Evolutionary conservation across 2,797 vertebrate genomes (phyloP).

Genomic region (Enteromius fasciolatus): DNA sequence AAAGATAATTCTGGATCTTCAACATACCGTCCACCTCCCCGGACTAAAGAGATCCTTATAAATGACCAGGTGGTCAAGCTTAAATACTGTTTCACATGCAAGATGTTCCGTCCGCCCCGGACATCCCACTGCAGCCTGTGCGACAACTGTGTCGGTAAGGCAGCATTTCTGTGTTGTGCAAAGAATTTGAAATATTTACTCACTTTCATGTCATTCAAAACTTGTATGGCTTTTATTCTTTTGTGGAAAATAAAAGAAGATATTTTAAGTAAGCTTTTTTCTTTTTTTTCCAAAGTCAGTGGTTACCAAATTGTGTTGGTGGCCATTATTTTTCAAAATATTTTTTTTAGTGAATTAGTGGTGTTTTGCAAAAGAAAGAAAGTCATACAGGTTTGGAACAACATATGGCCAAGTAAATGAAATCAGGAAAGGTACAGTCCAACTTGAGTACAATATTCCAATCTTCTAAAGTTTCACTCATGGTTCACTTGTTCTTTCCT

Average conservation of each 20-base stretch:
- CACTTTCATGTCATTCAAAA: neutral
- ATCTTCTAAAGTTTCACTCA: neutral
- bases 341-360: neutral
- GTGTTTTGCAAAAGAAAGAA: neutral
- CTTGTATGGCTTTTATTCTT: neutral
- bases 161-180: neutral
- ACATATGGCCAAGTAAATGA: neutral
- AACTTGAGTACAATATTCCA: neutral
- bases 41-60: slow-evolving; percentile 93
- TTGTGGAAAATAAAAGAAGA: neutral
- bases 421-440: neutral
- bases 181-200: neutral
- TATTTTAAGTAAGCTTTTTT: no score
- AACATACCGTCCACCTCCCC: slow-evolving; percentile 89
- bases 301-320: neutral
- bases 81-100: slow-evolving; percentile 98
- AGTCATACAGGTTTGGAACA: neutral
- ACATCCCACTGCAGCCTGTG: slow-evolving; percentile 97
- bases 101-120: slow-evolving; percentile 94
- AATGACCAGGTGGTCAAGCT: slow-evolving; percentile 94
- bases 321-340: neutral
- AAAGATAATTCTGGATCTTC: slow-evolving; percentile 90
- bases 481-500: neutral
- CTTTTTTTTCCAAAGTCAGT: no score
- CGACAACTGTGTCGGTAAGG: slow-evolving; percentile 97